Evolutionary conservation across 2,113 vertebrate species (phyloP).

Genomic region (Origma solitaria): DNA sequence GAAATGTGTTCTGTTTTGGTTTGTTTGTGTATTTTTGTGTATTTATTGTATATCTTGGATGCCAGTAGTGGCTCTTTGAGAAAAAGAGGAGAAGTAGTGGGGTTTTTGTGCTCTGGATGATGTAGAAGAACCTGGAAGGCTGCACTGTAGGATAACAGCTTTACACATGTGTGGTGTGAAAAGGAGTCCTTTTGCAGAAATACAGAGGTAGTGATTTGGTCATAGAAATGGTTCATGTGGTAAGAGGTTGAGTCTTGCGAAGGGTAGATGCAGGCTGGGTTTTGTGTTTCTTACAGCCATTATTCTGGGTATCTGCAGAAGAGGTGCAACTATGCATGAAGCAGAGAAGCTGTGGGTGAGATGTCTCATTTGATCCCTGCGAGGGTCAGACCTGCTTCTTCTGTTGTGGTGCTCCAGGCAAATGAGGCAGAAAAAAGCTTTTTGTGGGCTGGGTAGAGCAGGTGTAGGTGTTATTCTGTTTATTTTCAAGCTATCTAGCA

Average conservation of each 20-base stretch:
- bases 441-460: neutral
- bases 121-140: neutral
- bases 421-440: neutral
- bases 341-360: neutral
- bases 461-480: neutral
- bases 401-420: neutral
- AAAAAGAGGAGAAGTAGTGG: neutral
- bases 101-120: neutral
- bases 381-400: neutral
- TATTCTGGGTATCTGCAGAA: neutral
- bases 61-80: neutral
- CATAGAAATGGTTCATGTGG: fast-evolving
- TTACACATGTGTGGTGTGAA: fast-evolving
- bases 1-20: neutral
- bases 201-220: neutral
- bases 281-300: neutral
- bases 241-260: neutral
- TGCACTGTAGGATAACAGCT: neutral
- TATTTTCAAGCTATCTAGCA: neutral
- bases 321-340: neutral
- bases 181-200: neutral
- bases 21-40: neutral
- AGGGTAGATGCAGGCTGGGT: neutral
- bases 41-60: neutral
- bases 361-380: neutral